Conservation (phyloP, 2,888 invertebrate genomes). For the Pantelozetes paolii region DNA sequence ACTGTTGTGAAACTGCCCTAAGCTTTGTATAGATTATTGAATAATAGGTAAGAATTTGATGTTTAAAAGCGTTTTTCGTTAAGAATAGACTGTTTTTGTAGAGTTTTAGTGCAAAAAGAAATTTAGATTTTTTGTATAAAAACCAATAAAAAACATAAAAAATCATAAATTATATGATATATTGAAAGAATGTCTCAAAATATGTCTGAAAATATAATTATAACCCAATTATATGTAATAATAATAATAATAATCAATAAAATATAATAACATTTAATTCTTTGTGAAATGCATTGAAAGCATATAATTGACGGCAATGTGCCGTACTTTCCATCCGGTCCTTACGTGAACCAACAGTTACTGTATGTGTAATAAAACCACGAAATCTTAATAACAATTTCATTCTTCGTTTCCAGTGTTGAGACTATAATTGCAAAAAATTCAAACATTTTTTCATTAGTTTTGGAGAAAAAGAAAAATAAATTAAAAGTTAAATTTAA, state of each 20-base stretch:
- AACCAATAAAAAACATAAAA: no score
- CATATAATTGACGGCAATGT: conserved; percentile 15
- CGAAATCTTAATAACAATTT: conserved; percentile 8
- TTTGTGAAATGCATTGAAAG: conserved; percentile 10
- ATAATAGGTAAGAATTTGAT: conserved; percentile 16
- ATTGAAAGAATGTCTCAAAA: neutral
- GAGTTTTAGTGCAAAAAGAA: no score
- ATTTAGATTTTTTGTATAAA: no score
- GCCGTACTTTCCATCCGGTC: conserved; percentile 21
- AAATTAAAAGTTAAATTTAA: conserved; percentile 20
- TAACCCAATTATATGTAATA: neutral
- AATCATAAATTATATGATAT: neutral
- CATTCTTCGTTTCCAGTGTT: neutral
- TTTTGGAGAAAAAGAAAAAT: neutral
- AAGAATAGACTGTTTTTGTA: no score
- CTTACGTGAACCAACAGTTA: conserved; percentile 6
- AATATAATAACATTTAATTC: conserved; percentile 14
- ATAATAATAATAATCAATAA: neutral
- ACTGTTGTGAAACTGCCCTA: no score
- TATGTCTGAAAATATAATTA: no score
- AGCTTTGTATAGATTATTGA: conserved; percentile 1
- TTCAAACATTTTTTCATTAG: conserved; percentile 18
- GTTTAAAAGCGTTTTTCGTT: neutral
- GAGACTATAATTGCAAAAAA: neutral
- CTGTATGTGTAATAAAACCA: conserved; percentile 5